These are phyloP conservation scores for Aphelinus certus DNA, from an alignment of 1,140 invertebrate species.

Conservation along the genomic window DNA sequence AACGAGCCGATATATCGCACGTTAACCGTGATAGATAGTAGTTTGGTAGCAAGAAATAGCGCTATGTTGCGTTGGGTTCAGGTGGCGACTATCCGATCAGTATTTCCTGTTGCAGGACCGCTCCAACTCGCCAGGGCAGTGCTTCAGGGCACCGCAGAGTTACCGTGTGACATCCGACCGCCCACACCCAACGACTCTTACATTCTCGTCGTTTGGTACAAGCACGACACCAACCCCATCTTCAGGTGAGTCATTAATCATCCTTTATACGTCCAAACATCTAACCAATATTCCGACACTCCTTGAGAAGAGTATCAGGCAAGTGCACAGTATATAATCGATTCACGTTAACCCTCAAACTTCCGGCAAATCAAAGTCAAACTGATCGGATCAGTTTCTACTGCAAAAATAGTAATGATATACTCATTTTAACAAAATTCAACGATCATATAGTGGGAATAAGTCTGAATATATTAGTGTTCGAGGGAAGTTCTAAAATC, in stretches of 20 bases:
- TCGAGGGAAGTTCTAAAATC: too few species aligned
- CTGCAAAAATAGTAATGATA: too few species aligned
- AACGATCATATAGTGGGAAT: too few species aligned
- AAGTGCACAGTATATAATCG: too few species aligned
- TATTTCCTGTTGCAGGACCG: slow-evolving; percentile 69
- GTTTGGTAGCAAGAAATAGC: slow-evolving; percentile 40
- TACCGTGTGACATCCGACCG: slow-evolving; percentile 73
- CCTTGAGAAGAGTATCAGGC: too few species aligned
- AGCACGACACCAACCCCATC: slow-evolving; percentile 71
- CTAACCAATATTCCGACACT: too few species aligned
- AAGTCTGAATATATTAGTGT: too few species aligned
- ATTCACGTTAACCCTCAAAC: too few species aligned
- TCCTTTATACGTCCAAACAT: too few species aligned
- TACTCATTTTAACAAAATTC: too few species aligned
- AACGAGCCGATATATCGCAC: slow-evolving; percentile 4
- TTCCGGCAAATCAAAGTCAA: too few species aligned
- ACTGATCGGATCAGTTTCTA: too few species aligned
- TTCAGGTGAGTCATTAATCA: slow-evolving; percentile 67
- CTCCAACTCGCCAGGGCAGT: slow-evolving; percentile 69
- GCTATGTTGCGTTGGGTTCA: slow-evolving; percentile 34
- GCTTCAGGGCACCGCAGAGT: slow-evolving; percentile 68
- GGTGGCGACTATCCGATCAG: slow-evolving; percentile 48
- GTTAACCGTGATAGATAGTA: slow-evolving; percentile 36
- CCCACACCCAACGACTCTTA: slow-evolving; percentile 68
- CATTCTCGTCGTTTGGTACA: slow-evolving; percentile 76